These are phyloP conservation scores for Synchiropus splendidus DNA, from an alignment of 2,113 vertebrate species.

Conservation along the genomic window DNA sequence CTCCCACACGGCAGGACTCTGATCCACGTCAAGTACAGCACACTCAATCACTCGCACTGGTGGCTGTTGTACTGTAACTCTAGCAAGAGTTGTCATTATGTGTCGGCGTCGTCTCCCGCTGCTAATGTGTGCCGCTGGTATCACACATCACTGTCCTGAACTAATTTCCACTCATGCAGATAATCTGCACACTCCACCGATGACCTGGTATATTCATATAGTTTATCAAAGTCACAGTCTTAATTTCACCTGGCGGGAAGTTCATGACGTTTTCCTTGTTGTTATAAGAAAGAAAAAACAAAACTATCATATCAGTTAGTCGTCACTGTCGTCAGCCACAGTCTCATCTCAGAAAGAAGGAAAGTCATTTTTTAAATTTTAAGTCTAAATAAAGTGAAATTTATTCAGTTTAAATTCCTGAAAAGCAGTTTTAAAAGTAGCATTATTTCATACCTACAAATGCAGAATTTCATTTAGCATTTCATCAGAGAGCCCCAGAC, in stretches of 20 bases:
- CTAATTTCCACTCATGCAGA: slow-evolving; percentile 22
- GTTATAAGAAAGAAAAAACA: slow-evolving; percentile 33
- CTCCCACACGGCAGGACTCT: slow-evolving; percentile 78
- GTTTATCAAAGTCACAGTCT: slow-evolving; percentile 3
- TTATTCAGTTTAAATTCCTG: too few relatives aligned
- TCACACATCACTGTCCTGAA: slow-evolving; percentile 14
- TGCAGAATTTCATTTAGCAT: slow-evolving; percentile 15
- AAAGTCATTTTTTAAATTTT: neutral
- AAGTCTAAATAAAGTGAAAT: too few relatives aligned
- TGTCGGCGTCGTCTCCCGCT: too few relatives aligned
- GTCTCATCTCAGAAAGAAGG: neutral
- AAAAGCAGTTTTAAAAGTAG: slow-evolving; percentile 1
- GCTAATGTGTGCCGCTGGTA: too few relatives aligned
- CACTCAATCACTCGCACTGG: slow-evolving; percentile 5
- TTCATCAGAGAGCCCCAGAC: neutral
- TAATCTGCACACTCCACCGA: slow-evolving; percentile 29
- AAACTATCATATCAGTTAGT: slow-evolving; percentile 25
- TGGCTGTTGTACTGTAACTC: slow-evolving; percentile 29
- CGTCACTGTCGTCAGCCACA: slow-evolving; percentile 39
- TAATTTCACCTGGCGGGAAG: slow-evolving; percentile 7
- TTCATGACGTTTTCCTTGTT: slow-evolving; percentile 26
- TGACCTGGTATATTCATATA: neutral
- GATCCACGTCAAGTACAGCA: slow-evolving; percentile 10
- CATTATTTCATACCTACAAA: slow-evolving; percentile 7
- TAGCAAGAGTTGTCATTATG: slow-evolving; percentile 30